Percentiles rank a stretch among this genome's conserved stretches.
These are phyloP conservation scores for Pseudomyrmex sp. DNA, from an alignment of 1,140 invertebrate species.

Conservation along the genomic window DNA sequence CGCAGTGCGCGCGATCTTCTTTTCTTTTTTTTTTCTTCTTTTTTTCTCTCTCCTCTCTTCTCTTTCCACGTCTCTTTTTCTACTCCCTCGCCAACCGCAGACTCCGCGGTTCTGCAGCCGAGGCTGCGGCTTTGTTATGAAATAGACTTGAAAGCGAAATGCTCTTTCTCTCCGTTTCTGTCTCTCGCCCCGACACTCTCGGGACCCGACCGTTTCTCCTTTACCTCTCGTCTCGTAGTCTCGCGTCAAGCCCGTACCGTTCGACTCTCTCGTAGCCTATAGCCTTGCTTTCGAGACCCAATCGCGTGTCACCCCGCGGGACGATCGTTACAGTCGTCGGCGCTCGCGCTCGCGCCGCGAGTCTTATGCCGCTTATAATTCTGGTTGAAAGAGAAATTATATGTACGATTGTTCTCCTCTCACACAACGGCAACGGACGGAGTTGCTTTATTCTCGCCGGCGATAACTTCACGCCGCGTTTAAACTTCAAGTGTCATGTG, in stretches of 20 bases:
- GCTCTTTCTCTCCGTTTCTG: conserved; percentile 59
- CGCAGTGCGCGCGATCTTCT: conserved; percentile 37
- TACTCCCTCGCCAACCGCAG: conserved; percentile 63
- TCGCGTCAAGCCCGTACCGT: conserved; percentile 41
- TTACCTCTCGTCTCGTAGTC: conserved; percentile 17
- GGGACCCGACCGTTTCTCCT: conserved; percentile 35
- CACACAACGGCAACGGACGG: not conserved
- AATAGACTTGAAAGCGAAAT: conserved; percentile 77
- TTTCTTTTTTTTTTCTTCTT: not conserved
- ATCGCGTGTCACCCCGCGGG: conserved; percentile 40
- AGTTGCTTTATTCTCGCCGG: conserved; percentile 24
- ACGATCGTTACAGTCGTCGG: conserved; percentile 46
- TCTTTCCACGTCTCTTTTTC: conserved; percentile 45
- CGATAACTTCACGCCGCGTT: conserved; percentile 22
- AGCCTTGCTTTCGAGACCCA: conserved; percentile 45
- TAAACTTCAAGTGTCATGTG: conserved; percentile 8
- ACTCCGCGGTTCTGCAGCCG: conserved; percentile 45
- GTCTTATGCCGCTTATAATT: conserved; percentile 39
- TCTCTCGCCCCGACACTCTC: conserved; percentile 28
- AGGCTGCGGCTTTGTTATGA: conserved; percentile 77
- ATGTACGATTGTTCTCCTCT: conserved; percentile 22
- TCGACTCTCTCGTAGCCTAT: conserved; percentile 10
- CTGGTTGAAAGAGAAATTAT: conserved; percentile 53
- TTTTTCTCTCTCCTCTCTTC: conserved; percentile 17
- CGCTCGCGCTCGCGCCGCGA: not conserved